A percentile compares a stretch with the other conserved stretches of the same genome.
These are phyloP conservation scores for Pollenia labialis DNA, from an alignment of 2,888 invertebrate genomes.

Conservation along the genomic window DNA sequence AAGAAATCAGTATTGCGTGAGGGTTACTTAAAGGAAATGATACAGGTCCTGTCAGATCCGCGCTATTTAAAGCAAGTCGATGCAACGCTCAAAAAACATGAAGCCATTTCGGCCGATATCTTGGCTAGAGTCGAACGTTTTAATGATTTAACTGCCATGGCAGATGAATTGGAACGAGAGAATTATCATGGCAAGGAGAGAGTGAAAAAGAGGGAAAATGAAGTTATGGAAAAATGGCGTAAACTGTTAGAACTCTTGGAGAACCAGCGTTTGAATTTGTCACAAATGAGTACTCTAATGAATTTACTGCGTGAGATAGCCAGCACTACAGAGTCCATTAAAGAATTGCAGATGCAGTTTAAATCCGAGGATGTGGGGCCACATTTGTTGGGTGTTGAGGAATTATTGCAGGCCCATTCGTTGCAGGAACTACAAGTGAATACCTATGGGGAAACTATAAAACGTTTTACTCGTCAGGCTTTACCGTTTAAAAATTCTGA, in stretches of 20 bases:
- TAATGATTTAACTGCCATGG: slow-evolving; percentile 96
- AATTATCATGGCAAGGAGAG: slow-evolving; percentile 95
- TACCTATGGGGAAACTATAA: slow-evolving; percentile 93
- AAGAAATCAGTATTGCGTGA: slow-evolving; percentile 97
- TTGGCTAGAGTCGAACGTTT: slow-evolving; percentile 96
- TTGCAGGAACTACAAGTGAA: slow-evolving; percentile 96
- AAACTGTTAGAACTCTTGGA: slow-evolving; percentile 93
- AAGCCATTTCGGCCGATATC: slow-evolving; percentile 98
- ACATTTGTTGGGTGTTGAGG: slow-evolving; percentile 97
- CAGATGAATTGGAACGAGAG: slow-evolving; percentile 94
- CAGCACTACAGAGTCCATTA: slow-evolving; percentile 92
- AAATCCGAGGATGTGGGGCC: slow-evolving; percentile 94
- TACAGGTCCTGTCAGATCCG: slow-evolving; percentile 95
- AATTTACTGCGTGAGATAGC: slow-evolving; percentile 95
- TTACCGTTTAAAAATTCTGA: slow-evolving; percentile 86
- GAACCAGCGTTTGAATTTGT: slow-evolving; percentile 91
- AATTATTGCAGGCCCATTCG: slow-evolving; percentile 96
- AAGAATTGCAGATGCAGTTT: slow-evolving; percentile 90
- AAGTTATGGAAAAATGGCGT: slow-evolving; percentile 94
- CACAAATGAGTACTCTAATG: slow-evolving; percentile 93
- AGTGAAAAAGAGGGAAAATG: slow-evolving; percentile 86
- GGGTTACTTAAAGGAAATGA: slow-evolving; percentile 98
- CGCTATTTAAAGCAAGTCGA: slow-evolving; percentile 97
- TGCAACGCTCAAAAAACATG: slow-evolving; percentile 98
- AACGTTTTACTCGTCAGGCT: slow-evolving; percentile 89